Conservation (phyloP, 2,113 vertebrate genomes). For the Nothoprocta pentlandii region DNA sequence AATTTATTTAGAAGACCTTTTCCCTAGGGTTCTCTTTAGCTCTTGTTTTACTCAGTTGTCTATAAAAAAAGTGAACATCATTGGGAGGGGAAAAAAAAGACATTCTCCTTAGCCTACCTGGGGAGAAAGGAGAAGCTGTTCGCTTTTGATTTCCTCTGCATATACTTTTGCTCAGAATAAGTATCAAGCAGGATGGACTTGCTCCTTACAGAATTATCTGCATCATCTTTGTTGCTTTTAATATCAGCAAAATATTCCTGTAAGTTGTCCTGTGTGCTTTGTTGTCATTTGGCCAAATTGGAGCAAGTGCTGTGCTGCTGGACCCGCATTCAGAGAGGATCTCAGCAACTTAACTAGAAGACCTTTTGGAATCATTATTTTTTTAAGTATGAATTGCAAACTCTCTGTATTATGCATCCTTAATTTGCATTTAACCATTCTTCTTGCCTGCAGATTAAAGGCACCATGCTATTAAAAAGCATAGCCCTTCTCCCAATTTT, state of each 20-base stretch:
- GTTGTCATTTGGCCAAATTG: neutral
- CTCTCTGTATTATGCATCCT: neutral
- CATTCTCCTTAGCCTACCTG: neutral
- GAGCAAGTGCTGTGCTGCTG: neutral
- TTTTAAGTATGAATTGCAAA: neutral
- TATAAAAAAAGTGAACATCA: neutral
- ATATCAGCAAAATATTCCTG: neutral
- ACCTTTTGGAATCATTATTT: neutral
- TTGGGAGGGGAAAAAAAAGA: neutral
- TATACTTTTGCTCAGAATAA: neutral
- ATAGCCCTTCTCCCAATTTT: neutral
- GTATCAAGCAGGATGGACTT: neutral
- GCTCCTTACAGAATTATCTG: neutral
- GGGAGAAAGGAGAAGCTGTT: neutral
- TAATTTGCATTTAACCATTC: neutral
- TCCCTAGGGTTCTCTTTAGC: neutral
- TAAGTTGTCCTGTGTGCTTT: neutral
- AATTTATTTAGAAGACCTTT: neutral
- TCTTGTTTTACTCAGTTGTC: neutral
- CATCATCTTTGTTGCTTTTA: neutral
- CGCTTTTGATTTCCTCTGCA: neutral
- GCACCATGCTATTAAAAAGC: fast-evolving
- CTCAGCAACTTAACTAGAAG: fast-evolving
- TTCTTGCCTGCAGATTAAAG: neutral
- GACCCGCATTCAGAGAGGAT: neutral